These are phyloP conservation scores for Plectrocnemia conspersa DNA, from an alignment of 1,140 invertebrate species.

Conservation along the genomic window DNA sequence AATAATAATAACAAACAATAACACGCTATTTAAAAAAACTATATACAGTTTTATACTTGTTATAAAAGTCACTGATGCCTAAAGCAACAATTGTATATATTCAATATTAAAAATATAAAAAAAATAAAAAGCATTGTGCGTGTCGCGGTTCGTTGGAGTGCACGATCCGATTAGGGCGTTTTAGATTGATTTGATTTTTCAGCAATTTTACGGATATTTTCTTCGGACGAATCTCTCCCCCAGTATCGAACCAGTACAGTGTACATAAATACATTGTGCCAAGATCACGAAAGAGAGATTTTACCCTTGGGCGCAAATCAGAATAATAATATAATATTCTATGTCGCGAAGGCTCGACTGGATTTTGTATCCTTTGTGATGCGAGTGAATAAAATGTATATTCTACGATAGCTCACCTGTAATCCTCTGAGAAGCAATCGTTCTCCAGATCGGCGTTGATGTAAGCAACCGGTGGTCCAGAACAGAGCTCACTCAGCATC, in stretches of 20 bases:
- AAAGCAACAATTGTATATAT: too few relatives aligned
- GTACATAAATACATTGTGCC: neutral
- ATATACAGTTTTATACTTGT: too few relatives aligned
- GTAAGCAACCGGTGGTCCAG: constrained; percentile 13
- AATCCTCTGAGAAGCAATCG: constrained; percentile 24
- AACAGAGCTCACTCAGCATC: constrained; percentile 64
- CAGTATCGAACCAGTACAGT: neutral
- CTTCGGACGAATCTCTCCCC: constrained; percentile 13
- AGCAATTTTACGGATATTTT: constrained; percentile 32
- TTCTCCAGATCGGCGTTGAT: constrained; percentile 21
- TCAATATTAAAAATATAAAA: too few relatives aligned
- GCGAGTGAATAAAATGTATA: neutral
- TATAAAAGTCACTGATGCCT: too few relatives aligned
- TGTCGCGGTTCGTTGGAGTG: neutral
- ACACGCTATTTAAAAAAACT: too few relatives aligned
- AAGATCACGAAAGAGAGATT: neutral
- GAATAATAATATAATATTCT: neutral
- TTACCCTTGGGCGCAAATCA: neutral
- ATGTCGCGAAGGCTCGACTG: neutral
- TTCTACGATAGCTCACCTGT: constrained; percentile 22
- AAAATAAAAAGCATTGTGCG: too few relatives aligned
- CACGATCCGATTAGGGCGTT: constrained; percentile 28
- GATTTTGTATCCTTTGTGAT: neutral
- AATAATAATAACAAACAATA: too few relatives aligned
- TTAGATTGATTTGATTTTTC: constrained; percentile 36